phyloP scores from a whole-genome alignment of 2,888 invertebrate genomes.

The Trachelus stipa region DNA sequence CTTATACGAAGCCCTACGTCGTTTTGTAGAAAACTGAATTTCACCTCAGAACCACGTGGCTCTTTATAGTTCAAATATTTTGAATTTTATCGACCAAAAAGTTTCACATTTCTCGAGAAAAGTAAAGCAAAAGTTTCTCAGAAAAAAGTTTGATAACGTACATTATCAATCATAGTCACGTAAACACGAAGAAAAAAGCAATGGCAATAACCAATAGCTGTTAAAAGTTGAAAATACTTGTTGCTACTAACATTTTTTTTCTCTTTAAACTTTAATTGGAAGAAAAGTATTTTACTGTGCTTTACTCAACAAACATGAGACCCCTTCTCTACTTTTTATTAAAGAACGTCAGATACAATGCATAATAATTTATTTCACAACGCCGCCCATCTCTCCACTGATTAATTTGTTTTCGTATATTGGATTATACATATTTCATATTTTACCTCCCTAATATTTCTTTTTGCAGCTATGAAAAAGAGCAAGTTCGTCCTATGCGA shows the following conservation, averaged over 20 bases:
- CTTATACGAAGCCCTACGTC: background rate
- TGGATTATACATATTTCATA: too few relatives aligned
- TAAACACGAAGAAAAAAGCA: background rate
- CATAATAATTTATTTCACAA: too few relatives aligned
- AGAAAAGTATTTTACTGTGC: background rate
- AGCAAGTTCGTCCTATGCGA: too few relatives aligned
- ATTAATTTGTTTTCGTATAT: too few relatives aligned
- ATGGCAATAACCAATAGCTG: background rate
- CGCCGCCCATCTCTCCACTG: too few relatives aligned
- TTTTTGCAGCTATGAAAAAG: too few relatives aligned
- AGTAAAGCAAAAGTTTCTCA: background rate
- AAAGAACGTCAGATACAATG: too few relatives aligned
- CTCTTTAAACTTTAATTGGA: background rate
- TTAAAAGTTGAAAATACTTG: background rate
- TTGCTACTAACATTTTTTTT: background rate
- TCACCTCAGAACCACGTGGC: background rate
- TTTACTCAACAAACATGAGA: background rate
- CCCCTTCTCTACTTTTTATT: background rate
- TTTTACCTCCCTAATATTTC: too few relatives aligned
- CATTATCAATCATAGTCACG: background rate
- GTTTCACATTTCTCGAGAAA: background rate
- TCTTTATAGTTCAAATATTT: background rate
- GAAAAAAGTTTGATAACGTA: too few relatives aligned
- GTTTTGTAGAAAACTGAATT: background rate
- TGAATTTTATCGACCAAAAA: background rate